Conservation (phyloP, 2,797 vertebrate species). For the Ciconia nigra region DNA sequence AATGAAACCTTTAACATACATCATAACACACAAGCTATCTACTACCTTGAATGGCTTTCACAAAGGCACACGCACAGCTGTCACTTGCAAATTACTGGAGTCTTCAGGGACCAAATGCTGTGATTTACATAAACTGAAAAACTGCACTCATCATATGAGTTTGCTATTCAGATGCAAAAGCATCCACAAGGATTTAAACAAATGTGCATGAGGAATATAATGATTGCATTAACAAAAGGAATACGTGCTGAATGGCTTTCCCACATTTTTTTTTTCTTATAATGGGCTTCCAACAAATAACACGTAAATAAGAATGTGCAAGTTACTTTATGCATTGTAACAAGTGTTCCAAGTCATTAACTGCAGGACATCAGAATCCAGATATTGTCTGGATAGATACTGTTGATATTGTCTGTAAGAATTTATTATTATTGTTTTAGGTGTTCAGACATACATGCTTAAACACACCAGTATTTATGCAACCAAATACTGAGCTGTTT, state of each 20-base stretch:
- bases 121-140: slow-evolving; percentile 12
- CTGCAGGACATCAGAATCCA: not conserved
- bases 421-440: not conserved
- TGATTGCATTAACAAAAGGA: not conserved
- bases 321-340: not conserved
- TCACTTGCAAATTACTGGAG: not conserved
- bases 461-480: not conserved
- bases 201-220: not conserved
- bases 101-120: not conserved
- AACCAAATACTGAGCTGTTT: not conserved
- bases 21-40: not conserved
- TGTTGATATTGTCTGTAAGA: not conserved
- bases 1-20: slow-evolving; percentile 6
- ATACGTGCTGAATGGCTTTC: not conserved
- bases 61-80: not conserved
- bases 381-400: not conserved
- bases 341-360: not conserved
- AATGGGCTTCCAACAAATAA: not conserved
- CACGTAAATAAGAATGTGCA: not conserved
- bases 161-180: not conserved
- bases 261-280: not conserved
- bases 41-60: not conserved
- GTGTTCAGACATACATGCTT: not conserved
- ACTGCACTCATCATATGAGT: not conserved
- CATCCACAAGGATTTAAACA: not conserved